Evolutionary conservation across 1,140 invertebrate species (phyloP).

Genomic region (Scylla paramamosain): DNA sequence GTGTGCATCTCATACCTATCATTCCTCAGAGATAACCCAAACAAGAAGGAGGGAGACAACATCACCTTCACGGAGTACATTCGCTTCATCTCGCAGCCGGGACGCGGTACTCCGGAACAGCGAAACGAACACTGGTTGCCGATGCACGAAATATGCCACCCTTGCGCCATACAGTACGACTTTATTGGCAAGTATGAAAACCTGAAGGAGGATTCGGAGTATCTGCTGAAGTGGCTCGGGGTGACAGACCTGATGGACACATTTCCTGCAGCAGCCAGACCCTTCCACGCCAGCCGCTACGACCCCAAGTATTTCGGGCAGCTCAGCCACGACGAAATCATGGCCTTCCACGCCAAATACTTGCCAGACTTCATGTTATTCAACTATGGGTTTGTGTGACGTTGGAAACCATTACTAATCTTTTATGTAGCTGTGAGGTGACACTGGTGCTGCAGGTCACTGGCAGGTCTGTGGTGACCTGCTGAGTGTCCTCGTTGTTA

Average conservation of each 20-base stretch:
- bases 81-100: constrained; percentile 65
- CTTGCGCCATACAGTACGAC: constrained; percentile 69
- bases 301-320: constrained; percentile 64
- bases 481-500: no score
- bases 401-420: no score
- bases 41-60: background rate
- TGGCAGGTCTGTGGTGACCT: no score
- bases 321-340: constrained; percentile 37
- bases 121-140: constrained; percentile 72
- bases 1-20: no score
- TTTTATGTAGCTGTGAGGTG: no score
- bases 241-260: constrained; percentile 9
- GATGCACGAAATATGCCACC: constrained; percentile 67
- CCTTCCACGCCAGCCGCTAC: constrained; percentile 55
- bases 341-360: constrained; percentile 63
- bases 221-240: constrained; percentile 63
- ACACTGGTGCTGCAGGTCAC: no score
- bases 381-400: background rate
- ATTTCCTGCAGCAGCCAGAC: constrained; percentile 48
- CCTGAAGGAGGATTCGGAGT: constrained; percentile 65
- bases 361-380: constrained; percentile 67
- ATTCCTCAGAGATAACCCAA: background rate
- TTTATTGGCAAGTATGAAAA: constrained; percentile 69
- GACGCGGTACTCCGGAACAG: constrained; percentile 50
- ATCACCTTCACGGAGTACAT: constrained; percentile 69